These are phyloP conservation scores for Suncus etruscus DNA, from an alignment of 2,113 vertebrate genomes.

Conservation along the genomic window DNA sequence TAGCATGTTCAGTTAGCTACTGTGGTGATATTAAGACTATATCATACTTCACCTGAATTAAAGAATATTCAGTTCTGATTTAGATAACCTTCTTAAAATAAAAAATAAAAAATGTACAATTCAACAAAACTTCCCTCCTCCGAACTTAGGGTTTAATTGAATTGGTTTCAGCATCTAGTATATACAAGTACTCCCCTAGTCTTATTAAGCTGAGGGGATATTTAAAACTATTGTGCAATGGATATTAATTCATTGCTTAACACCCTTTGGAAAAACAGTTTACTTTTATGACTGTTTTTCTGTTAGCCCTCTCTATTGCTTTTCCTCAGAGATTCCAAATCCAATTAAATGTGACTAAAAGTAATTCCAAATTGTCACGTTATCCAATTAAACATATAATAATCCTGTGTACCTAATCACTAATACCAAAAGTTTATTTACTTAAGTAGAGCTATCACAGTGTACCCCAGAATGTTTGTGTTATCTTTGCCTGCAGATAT, in stretches of 20 bases:
- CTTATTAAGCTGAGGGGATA: constrained; percentile 85
- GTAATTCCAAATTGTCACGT: constrained; percentile 91
- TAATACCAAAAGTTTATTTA: constrained; percentile 89
- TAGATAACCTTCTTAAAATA: constrained; percentile 70
- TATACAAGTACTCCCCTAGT: constrained; percentile 82
- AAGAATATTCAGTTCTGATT: constrained; percentile 80
- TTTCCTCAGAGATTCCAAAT: constrained; percentile 89
- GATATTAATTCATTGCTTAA: constrained; percentile 88
- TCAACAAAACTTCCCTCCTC: constrained; percentile 55
- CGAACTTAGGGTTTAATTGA: constrained; percentile 81
- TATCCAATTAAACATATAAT: constrained; percentile 92
- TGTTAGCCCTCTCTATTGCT: constrained; percentile 81
- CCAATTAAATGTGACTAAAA: constrained; percentile 91
- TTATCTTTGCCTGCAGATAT: constrained; percentile 86
- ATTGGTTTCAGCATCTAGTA: constrained; percentile 80
- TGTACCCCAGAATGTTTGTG: constrained; percentile 81
- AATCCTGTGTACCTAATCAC: constrained; percentile 90
- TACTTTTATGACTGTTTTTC: constrained; percentile 88
- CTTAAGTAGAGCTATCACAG: constrained; percentile 86
- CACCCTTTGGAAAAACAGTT: constrained; percentile 88
- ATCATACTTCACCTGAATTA: constrained; percentile 72
- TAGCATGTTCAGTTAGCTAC: background rate
- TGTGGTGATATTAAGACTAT: constrained; percentile 33
- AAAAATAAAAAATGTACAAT: constrained; percentile 61
- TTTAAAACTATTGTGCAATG: constrained; percentile 86